A percentile compares a stretch with the other conserved stretches of the same genome.
Evolutionary conservation across 2,797 vertebrate species (phyloP).

Genomic region (Rhinogobio ventralis): DNA sequence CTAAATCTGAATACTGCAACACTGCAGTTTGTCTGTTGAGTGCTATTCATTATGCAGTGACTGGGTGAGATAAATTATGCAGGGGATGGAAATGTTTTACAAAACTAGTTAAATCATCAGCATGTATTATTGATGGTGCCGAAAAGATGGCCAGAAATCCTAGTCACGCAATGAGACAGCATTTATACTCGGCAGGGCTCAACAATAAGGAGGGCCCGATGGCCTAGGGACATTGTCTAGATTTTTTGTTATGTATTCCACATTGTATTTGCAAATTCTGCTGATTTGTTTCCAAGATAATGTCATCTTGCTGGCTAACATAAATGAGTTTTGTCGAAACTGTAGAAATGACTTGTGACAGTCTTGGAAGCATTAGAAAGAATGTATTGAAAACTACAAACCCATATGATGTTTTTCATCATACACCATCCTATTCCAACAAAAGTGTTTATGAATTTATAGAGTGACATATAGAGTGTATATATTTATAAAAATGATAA

Average conservation of each 20-base stretch:
- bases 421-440: neutral
- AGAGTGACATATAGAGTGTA: neutral
- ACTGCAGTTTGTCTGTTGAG: conserved; percentile 63
- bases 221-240: neutral
- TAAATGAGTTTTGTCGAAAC: neutral
- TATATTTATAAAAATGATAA: neutral
- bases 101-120: conserved; percentile 73
- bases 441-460: neutral
- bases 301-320: neutral
- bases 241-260: neutral
- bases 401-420: neutral
- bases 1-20: conserved; percentile 27
- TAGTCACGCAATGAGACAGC: conserved; percentile 64
- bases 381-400: neutral
- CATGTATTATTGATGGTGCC: conserved; percentile 74
- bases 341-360: neutral
- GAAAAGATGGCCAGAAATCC: conserved; percentile 70
- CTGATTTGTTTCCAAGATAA: neutral
- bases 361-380: neutral
- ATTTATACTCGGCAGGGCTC: neutral
- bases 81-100: conserved; percentile 72
- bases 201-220: neutral
- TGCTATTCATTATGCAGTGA: conserved; percentile 74
- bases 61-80: conserved; percentile 74
- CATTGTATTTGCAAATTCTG: neutral